phyloP scores from a whole-genome alignment of 2,797 vertebrate genomes.

The Chloroceryle inda region DNA sequence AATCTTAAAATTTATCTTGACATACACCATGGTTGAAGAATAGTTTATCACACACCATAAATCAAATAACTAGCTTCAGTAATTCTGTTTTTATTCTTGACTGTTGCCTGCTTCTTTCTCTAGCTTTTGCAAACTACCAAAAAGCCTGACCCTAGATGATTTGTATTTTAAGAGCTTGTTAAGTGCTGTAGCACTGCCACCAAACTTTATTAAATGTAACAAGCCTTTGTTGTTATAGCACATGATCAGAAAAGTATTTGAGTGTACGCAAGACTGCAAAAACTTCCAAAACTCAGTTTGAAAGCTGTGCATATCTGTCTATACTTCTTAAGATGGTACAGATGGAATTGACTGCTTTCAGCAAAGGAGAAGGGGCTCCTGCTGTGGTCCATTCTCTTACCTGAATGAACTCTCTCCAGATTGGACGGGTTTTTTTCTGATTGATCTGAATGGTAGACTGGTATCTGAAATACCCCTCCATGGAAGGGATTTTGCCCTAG shows the following conservation, averaged over 20 bases:
- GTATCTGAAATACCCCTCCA: neutral
- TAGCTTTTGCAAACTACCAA: neutral
- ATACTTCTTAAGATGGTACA: neutral
- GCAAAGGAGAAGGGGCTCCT: neutral
- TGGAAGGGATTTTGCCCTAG: neutral
- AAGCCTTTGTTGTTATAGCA: neutral
- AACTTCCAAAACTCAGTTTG: neutral
- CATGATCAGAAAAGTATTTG: neutral
- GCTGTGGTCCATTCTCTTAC: neutral
- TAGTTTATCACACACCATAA: neutral
- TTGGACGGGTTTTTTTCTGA: neutral
- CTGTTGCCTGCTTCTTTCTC: neutral
- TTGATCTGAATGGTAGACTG: neutral
- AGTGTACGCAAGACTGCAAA: neutral
- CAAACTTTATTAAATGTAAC: neutral
- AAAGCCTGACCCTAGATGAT: neutral
- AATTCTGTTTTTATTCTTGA: neutral
- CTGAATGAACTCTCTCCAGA: neutral
- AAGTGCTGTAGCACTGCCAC: neutral
- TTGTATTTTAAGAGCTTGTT: neutral
- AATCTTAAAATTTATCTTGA: neutral
- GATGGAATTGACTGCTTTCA: neutral
- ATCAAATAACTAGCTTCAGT: neutral
- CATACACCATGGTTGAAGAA: neutral
- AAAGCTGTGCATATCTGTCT: fast-evolving